A percentile compares a stretch with the other conserved stretches of the same genome.
phyloP scores from a whole-genome alignment of 2,113 vertebrate genomes.

The Myiopsitta monachus region DNA sequence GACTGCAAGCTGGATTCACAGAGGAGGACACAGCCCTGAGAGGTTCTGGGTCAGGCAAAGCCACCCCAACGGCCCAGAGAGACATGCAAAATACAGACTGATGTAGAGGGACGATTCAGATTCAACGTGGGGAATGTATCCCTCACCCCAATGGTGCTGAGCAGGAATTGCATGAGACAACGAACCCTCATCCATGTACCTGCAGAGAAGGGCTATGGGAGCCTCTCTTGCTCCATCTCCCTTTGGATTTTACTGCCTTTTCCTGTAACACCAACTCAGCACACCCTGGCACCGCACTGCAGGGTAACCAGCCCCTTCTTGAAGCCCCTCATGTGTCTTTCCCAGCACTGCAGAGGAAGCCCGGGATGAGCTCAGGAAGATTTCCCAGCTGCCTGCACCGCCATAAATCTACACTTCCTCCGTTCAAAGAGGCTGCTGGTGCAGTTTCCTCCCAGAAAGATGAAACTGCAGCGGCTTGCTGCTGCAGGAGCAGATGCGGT shows the following conservation, averaged over 20 bases:
- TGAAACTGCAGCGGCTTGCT: rapidly evolving
- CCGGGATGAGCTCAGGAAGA: not conserved
- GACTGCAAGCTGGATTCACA: not conserved
- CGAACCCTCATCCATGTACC: rapidly evolving
- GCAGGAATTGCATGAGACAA: rapidly evolving
- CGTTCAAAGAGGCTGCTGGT: not conserved
- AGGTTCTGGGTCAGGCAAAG: not conserved
- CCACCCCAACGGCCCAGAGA: not conserved
- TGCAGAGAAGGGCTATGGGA: rapidly evolving
- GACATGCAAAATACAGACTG: not conserved
- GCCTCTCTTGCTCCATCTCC: not conserved
- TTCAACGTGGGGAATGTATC: not conserved
- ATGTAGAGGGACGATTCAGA: not conserved
- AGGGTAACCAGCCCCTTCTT: not conserved
- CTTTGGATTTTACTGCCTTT: not conserved
- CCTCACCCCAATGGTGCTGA: rapidly evolving
- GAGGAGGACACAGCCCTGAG: not conserved
- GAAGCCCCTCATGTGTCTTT: not conserved
- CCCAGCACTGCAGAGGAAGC: conserved; percentile 24
- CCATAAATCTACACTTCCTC: conserved; percentile 19
- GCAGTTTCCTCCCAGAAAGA: not conserved
- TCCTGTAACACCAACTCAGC: not conserved
- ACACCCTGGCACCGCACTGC: rapidly evolving
- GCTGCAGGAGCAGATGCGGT: not conserved
- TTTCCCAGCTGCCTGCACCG: not conserved